phyloP scores from a whole-genome alignment of 2,888 invertebrate genomes.

The Eupithecia subumbrata region DNA sequence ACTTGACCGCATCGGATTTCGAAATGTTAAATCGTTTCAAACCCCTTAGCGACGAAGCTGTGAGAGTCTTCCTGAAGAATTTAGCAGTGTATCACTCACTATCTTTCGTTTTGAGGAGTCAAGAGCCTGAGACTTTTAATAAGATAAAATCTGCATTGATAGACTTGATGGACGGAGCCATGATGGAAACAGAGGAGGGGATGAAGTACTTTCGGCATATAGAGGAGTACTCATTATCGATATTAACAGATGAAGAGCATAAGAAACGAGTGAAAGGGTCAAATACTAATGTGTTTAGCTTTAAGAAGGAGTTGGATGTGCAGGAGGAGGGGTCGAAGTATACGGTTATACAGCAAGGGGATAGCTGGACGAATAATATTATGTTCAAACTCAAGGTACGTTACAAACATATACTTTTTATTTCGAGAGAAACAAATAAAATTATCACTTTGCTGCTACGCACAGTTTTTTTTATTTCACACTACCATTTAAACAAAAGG shows the following conservation, averaged over 20 bases:
- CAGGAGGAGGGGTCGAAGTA: conserved; percentile 17
- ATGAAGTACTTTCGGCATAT: conserved; percentile 26
- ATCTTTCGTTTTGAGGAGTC: conserved; percentile 56
- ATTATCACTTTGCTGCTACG: no score
- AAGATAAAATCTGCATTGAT: conserved; percentile 40
- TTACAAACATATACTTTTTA: neutral
- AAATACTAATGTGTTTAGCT: conserved; percentile 19
- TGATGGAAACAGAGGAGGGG: conserved; percentile 9
- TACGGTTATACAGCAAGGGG: conserved; percentile 32
- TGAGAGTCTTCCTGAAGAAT: conserved; percentile 55
- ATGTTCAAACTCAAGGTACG: conserved; percentile 23
- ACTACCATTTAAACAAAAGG: no score
- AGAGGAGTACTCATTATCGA: conserved; percentile 33
- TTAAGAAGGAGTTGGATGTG: conserved; percentile 33
- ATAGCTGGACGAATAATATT: conserved; percentile 33
- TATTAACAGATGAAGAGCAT: conserved; percentile 48
- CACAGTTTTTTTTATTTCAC: no score
- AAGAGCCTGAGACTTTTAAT: conserved; percentile 51
- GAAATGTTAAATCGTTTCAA: conserved; percentile 55
- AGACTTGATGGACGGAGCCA: conserved; percentile 40
- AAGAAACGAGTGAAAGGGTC: conserved; percentile 44
- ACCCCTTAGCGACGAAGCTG: conserved; percentile 49
- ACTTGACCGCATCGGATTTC: conserved; percentile 51
- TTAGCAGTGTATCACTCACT: conserved; percentile 60
- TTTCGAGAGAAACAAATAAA: neutral